A percentile compares a stretch with the other conserved stretches of the same genome.
Conservation (phyloP, 2,888 invertebrate genomes). For the Aleiodes alternator region DNA sequence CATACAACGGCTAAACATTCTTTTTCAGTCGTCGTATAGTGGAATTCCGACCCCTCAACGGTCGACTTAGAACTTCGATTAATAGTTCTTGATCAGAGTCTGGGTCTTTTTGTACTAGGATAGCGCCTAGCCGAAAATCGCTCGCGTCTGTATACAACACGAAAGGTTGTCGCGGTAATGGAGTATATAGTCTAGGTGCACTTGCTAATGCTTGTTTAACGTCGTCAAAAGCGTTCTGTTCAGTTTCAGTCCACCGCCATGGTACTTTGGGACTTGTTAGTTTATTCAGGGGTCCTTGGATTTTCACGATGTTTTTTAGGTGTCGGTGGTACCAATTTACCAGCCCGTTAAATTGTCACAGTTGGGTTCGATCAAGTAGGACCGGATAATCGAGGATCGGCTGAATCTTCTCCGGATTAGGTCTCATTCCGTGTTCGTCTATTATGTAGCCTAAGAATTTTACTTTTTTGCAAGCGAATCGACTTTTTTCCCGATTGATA, state of each 20-base stretch:
- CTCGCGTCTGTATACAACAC: slow-evolving; percentile 50
- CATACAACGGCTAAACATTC: too few relatives aligned
- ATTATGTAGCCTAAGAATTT: slow-evolving; percentile 50
- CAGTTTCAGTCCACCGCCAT: slow-evolving; percentile 44
- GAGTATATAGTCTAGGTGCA: slow-evolving; percentile 33
- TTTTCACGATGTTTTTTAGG: slow-evolving; percentile 30
- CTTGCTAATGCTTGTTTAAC: slow-evolving; percentile 38
- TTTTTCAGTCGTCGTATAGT: too few relatives aligned
- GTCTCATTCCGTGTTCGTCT: slow-evolving; percentile 48
- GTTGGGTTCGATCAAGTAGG: too few relatives aligned
- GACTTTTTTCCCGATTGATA: too few relatives aligned
- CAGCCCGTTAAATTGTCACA: too few relatives aligned
- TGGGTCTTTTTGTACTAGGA: slow-evolving; percentile 46
- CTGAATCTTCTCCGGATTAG: slow-evolving; percentile 49
- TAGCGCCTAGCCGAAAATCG: slow-evolving; percentile 50
- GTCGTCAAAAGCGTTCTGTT: slow-evolving; percentile 46
- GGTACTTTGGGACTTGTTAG: slow-evolving; percentile 43
- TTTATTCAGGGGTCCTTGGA: slow-evolving; percentile 47
- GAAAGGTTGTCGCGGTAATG: slow-evolving; percentile 29
- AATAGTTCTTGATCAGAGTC: slow-evolving; percentile 43
- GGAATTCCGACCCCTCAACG: slow-evolving; percentile 43
- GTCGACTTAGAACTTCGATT: slow-evolving; percentile 47
- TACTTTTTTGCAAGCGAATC: background rate
- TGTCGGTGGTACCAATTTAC: too few relatives aligned
- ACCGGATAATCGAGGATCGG: slow-evolving; percentile 30